A percentile compares a stretch with the other conserved stretches of the same genome.
phyloP scores from a whole-genome alignment of 2,797 vertebrate species.

The Sebastes hubbsi region DNA sequence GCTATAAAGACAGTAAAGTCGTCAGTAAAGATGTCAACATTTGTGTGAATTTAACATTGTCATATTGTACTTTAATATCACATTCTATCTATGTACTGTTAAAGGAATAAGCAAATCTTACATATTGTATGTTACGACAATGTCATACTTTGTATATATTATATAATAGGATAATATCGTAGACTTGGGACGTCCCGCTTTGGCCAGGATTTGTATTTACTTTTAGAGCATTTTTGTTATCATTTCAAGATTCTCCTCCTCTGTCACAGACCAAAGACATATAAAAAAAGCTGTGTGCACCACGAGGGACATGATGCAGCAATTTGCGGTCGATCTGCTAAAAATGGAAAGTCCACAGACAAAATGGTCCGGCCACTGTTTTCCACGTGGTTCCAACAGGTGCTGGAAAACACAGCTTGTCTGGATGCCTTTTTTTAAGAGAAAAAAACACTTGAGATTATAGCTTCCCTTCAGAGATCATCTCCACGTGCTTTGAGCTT shows the following conservation, averaged over 20 bases:
- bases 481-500: background rate
- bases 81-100: background rate
- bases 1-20: too few species aligned
- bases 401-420: constrained; percentile 54
- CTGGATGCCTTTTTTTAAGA: constrained; percentile 43
- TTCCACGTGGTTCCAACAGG: constrained; percentile 71
- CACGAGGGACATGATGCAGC: constrained; percentile 61
- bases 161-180: background rate
- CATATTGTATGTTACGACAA: background rate
- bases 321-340: constrained; percentile 72
- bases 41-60: background rate
- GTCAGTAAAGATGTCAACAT: background rate
- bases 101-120: background rate
- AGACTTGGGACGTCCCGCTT: background rate
- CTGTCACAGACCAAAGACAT: constrained; percentile 34
- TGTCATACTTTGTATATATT: background rate
- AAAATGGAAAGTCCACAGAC: constrained; percentile 70
- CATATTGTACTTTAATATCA: background rate
- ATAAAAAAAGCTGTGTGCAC: constrained; percentile 28
- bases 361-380: constrained; percentile 35
- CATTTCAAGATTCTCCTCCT: constrained; percentile 44
- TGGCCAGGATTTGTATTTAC: background rate
- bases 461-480: constrained; percentile 29
- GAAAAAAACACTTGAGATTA: constrained; percentile 54
- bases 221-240: constrained; percentile 42